Conservation (phyloP, 1,140 invertebrate species). For the Protaetia brevitarsis region DNA sequence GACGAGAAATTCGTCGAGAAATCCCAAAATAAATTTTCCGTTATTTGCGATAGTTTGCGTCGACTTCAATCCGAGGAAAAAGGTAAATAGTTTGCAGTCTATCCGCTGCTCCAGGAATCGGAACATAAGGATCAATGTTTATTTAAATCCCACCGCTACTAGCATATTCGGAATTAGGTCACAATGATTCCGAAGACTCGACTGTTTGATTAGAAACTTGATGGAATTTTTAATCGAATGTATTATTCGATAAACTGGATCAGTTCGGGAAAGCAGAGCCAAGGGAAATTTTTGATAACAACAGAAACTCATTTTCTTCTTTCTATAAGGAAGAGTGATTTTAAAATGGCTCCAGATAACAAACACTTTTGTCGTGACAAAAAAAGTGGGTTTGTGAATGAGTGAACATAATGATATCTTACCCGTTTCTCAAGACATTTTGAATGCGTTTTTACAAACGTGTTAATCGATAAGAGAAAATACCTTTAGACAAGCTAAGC, state of each 20-base stretch:
- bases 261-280: neutral
- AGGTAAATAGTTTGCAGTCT: constrained; percentile 18
- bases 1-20: neutral
- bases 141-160: constrained; percentile 11
- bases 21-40: constrained; percentile 10
- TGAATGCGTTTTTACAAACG: no score
- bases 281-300: neutral
- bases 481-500: no score
- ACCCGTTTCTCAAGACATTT: no score
- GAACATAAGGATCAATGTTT: constrained; percentile 8
- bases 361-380: neutral
- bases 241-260: constrained; percentile 11
- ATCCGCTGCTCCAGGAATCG: neutral
- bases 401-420: no score
- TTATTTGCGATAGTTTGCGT: neutral
- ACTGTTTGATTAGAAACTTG: constrained; percentile 20
- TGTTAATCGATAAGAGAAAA: no score
- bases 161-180: neutral
- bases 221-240: constrained; percentile 22
- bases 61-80: constrained; percentile 9
- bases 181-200: neutral
- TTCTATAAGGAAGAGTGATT: neutral
- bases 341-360: constrained; percentile 5
- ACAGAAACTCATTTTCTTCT: neutral
- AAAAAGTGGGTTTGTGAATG: no score